Base-by-base conservation (phyloP, 2,113 vertebrate genomes). In the Phaetusa simplex region DNA sequence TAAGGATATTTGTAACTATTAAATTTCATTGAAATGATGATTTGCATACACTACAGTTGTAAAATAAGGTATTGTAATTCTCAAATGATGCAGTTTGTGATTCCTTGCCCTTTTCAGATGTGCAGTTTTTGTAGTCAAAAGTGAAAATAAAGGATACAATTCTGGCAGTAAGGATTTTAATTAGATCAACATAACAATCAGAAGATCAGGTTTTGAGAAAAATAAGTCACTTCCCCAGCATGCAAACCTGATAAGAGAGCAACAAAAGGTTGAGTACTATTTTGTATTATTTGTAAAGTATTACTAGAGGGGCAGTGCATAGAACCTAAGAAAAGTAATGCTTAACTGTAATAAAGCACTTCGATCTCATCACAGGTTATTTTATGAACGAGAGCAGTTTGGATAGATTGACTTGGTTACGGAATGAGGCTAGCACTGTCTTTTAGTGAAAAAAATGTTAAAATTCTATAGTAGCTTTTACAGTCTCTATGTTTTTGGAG, bases 11-110 rank as follows among this genome's bases (percentile, higher is more conserved):
- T 91, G 55, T 61, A 53, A 38, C 62, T 88, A 74, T 91, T 72
- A 52, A 53, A 66, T 85, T 59, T 82, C 42, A 69, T 53, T 85
- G 82, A 83, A 85, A 79, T 21, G 23, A 69, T 12, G 4, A 85
- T 89, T 97, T 96, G 87, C 43, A 78, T 61, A 83, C 59, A 66
- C 82, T 77, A 79, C 49, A 67, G 70, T 82, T 95, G 53, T 92
- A 87, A 95, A 52, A 26, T 61, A 67, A 85, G 88, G 83, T 91
- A 36, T 90, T 92, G 67, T 81, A 76, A 49, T 59, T 91, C 79
- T 88, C 78, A 90, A 72, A 58, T 30, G 15, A 53, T 86, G 61
- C n/a, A 32, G 55, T 86, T 89, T 74, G 32, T 83, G 62, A 62
- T 86, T 72, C 53, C n/a, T 81, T 95, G 56, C 53, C 34, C 79